Base-by-base conservation (phyloP, 2,113 vertebrate species). In the Nycticebus coucang region DNA sequence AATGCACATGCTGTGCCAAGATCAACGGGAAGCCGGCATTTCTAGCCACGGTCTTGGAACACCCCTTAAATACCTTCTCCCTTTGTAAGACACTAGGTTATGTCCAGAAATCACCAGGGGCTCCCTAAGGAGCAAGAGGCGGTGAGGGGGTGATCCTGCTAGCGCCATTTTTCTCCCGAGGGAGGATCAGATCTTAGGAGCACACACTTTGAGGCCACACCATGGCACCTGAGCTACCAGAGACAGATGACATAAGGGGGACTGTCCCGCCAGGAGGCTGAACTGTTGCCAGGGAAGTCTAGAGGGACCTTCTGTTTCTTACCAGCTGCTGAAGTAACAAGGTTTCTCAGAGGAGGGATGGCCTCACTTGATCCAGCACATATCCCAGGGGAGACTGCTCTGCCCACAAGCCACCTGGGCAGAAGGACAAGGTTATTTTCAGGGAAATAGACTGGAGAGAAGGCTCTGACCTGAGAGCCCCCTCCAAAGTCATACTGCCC, bases 301-400 rank as follows among this genome's bases (percentile, higher is more conserved):
- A 33, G 35, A 89, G 85, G 85, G 80, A 82, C 35, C 64, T 60
- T 81, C 66, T 96, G 59, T 78, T 94, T 96, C 74, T 87, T 59
- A 55, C 21, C 77, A 94, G 10, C 62, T 94, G 69, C 83, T 84
- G 85, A 87, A 74, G 75, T 89, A 91, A 93, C 77, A 21, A 17
- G 59, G 35, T 79, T 93, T 96, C 93, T 91, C 90, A 62, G 92
- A 95, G 71, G 82, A 94, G 82, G 84, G n/a, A 55, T 0, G 0
- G 53, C 41, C 75, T 95, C 88, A 53, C 50, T 72, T 89, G 84
- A 69, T 41, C 75, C 69, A 68, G 26, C 86, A 45, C 77, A 85
- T 85, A 53, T 86, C 9, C 41, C 68, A 55, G 17, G 45, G 26
- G 45, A 78, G 62, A 60, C 15, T 33, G n/a, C 69, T 92, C 91